Evolutionary conservation across 2,113 vertebrate species (phyloP).

Genomic region (Misgurnus anguillicaudatus): DNA sequence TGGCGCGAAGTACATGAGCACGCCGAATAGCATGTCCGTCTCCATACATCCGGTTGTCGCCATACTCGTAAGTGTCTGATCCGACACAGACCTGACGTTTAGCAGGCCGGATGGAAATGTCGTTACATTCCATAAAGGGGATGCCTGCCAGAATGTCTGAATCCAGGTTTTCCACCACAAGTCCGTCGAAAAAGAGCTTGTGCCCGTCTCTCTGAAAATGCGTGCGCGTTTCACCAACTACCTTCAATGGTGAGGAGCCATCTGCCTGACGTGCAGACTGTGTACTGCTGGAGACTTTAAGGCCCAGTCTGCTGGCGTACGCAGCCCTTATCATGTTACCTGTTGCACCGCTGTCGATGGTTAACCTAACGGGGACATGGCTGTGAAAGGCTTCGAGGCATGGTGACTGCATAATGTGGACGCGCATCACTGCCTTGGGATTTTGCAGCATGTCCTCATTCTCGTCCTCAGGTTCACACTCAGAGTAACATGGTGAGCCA

Average conservation of each 20-base stretch:
- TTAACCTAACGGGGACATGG: not conserved
- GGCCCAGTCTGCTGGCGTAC: not conserved
- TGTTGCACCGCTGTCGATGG: not conserved
- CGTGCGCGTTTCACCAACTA: not conserved
- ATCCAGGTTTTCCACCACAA: not conserved
- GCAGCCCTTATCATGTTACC: not conserved
- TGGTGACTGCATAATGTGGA: too few relatives aligned
- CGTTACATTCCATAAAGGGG: not conserved
- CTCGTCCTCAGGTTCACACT: too few relatives aligned
- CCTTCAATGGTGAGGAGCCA: constrained; percentile 1
- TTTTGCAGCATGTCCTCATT: too few relatives aligned
- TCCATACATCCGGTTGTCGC: not conserved
- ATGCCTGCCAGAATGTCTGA: not conserved
- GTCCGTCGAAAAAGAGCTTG: not conserved
- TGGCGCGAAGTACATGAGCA: too few relatives aligned
- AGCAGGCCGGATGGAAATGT: not conserved
- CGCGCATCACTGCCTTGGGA: too few relatives aligned
- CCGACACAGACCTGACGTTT: not conserved
- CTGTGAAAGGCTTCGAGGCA: not conserved
- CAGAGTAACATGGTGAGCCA: too few relatives aligned
- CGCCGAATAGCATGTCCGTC: too few relatives aligned
- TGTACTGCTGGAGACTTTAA: not conserved
- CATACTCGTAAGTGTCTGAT: not conserved
- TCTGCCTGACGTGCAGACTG: constrained; percentile 14
- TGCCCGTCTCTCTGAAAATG: not conserved